Evolutionary conservation across 2,888 invertebrate genomes (phyloP).

Genomic region (Andrena camellia): DNA sequence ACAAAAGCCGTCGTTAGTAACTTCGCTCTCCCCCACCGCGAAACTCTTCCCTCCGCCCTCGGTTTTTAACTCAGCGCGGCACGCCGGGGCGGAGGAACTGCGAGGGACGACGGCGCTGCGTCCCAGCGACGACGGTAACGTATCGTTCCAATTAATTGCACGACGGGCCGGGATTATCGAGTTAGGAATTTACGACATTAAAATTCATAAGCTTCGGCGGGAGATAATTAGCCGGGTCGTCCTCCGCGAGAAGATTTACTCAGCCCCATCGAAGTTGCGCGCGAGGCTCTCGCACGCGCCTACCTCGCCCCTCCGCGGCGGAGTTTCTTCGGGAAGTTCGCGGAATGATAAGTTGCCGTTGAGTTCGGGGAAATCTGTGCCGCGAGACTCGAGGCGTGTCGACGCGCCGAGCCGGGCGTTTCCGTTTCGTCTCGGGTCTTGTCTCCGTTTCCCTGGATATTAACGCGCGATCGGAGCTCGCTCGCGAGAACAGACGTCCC

Average conservation of each 20-base stretch:
- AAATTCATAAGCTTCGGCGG: constrained; percentile 66
- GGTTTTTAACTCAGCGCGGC: constrained; percentile 44
- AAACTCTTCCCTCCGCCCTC: constrained; percentile 34
- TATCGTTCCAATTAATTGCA: constrained; percentile 76
- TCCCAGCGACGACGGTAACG: constrained; percentile 59
- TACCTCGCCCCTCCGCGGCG: not conserved
- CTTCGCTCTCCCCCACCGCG: constrained; percentile 68
- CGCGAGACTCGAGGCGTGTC: constrained; percentile 1
- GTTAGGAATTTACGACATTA: constrained; percentile 69
- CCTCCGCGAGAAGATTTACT: constrained; percentile 41
- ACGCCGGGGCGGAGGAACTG: not conserved
- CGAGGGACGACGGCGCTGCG: constrained; percentile 9
- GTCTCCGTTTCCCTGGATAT: not conserved
- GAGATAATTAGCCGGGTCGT: constrained; percentile 59
- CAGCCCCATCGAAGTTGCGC: not conserved
- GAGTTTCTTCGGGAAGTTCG: constrained; percentile 4
- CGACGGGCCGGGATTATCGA: constrained; percentile 61
- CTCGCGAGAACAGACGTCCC: not conserved
- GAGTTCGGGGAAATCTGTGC: constrained; percentile 3
- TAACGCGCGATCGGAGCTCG: too few species aligned
- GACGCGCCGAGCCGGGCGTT: not conserved
- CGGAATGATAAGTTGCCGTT: not conserved
- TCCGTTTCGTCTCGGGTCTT: not conserved
- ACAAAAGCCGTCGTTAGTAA: constrained; percentile 81
- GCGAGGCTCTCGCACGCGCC: not conserved